These are phyloP conservation scores for Stichopus horrens DNA, from an alignment of 53 echinoderm and acorn worm genomes.

Conservation along the genomic window DNA sequence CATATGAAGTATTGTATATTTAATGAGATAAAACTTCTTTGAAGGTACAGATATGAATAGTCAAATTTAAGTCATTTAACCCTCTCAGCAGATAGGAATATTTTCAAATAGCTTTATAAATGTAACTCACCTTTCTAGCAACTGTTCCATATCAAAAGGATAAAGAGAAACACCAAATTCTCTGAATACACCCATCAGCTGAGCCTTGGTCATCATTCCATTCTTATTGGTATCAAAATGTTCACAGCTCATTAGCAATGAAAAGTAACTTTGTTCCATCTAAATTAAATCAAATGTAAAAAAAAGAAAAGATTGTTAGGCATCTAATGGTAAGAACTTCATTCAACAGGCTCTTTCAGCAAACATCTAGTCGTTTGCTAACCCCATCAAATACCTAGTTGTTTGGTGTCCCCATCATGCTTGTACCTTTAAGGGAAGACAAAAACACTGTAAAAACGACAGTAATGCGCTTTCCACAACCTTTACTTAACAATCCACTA, in stretches of 20 bases:
- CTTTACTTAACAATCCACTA: too few relatives aligned
- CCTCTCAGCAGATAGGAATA: not conserved
- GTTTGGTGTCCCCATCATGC: too few relatives aligned
- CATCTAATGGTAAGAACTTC: too few relatives aligned
- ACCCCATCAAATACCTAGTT: too few relatives aligned
- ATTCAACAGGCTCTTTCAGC: too few relatives aligned
- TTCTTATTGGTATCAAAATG: conserved; percentile 65
- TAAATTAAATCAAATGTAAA: conserved; percentile 45
- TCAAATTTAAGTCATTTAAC: too few relatives aligned
- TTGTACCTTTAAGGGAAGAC: too few relatives aligned
- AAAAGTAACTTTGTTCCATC: conserved; percentile 84
- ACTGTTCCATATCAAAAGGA: conserved; percentile 70
- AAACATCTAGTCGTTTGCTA: too few relatives aligned
- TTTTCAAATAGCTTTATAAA: not conserved
- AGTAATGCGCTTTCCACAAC: too few relatives aligned
- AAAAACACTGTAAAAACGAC: too few relatives aligned
- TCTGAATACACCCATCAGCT: conserved; percentile 64
- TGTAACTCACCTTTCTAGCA: conserved; percentile 75
- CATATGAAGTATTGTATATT: too few relatives aligned
- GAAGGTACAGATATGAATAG: not conserved
- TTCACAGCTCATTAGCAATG: conserved; percentile 78
- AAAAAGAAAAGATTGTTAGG: not conserved
- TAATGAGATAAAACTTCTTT: not conserved
- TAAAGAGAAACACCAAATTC: conserved; percentile 75
- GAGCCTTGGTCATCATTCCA: conserved; percentile 66